phyloP scores from a whole-genome alignment of 2,113 vertebrate species.

The Hippocampus comes region DNA sequence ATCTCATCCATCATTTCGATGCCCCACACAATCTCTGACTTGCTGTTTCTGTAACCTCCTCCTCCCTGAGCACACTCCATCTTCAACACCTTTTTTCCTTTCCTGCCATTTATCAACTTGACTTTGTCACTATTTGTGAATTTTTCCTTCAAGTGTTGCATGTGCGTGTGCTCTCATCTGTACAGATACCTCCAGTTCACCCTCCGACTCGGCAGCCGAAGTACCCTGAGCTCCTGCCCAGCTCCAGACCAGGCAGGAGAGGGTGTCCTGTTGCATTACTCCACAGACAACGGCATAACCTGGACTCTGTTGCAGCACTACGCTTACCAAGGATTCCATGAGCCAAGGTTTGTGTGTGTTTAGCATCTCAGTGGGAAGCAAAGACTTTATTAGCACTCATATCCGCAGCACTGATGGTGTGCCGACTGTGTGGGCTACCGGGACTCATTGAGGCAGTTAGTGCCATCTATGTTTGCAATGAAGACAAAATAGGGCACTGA shows the following conservation, averaged over 20 bases:
- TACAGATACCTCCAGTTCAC: slow-evolving; percentile 95
- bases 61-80: slow-evolving; percentile 15
- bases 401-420: slow-evolving; percentile 27
- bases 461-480: slow-evolving; percentile 44
- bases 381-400: slow-evolving; percentile 30
- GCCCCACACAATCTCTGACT: slow-evolving; percentile 25
- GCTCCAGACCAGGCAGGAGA: slow-evolving; percentile 93
- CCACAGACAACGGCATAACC: slow-evolving; percentile 93
- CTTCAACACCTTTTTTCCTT: slow-evolving; percentile 20
- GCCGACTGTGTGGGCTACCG: slow-evolving; percentile 29
- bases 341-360: slow-evolving; percentile 81
- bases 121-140: neutral
- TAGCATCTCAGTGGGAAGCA: slow-evolving; percentile 18
- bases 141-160: neutral
- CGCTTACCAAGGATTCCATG: slow-evolving; percentile 91
- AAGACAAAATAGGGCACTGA: slow-evolving; percentile 41
- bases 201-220: slow-evolving; percentile 88
- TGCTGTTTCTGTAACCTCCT: slow-evolving; percentile 36
- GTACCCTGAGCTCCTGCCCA: slow-evolving; percentile 89
- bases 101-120: slow-evolving; percentile 22
- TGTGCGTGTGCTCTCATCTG: neutral
- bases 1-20: slow-evolving; percentile 51
- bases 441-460: slow-evolving; percentile 37
- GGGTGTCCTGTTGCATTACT: slow-evolving; percentile 92
- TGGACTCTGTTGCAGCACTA: slow-evolving; percentile 96